Evolutionary conservation across 2,113 vertebrate species (phyloP), one percentile per base, ranked within the genome.

Genomic region (Platichthys flesus): DNA sequence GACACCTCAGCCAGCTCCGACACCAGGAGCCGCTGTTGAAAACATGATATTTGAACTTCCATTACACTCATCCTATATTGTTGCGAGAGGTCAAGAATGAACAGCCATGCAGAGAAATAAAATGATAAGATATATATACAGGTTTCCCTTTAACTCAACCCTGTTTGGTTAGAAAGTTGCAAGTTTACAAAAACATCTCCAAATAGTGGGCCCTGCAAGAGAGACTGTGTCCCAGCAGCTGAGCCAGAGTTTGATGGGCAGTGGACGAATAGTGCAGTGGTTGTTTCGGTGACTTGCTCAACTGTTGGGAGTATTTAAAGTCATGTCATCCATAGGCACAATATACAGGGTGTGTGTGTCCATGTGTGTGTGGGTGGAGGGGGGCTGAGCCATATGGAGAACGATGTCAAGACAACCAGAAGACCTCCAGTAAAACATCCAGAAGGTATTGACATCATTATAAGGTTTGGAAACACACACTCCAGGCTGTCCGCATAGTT

Each of bases 311-410:
- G 31, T 28, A 8, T 28, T 58, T 59, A 40, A 69, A 55, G 42
- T 78, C 3, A 62, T 26, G 70, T 77, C 24, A 70, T 74, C 67
- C 70, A 73, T 45, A 80, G 77, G 82, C 76, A 74, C 83, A 74
- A 63, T 74, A 73, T 61, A 77, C 54, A 79, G 54, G 2, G 51
- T 52, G 47, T 51, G 47, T 49, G 47, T 6, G 28, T 31, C 4
- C 5, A 4, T 31, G 28, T 31, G 28, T 5, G 28, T 31, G 5
- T 28, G 28, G 5, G 28, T 28, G 28, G 28, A 0, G 28, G 4
- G 28, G 52, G 56, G 65, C 51, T 74, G 57, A 52, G 54, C 65
- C 57, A 56, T 21, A 28, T 61, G 55, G 31, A 18, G 63, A 51
- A 62, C 20, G 49, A 10, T 15, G n/a, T 67, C 13, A 58, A 7